Base-by-base conservation (phyloP, 2,113 vertebrate genomes). In the Campylorhamphus procurvoides region DNA sequence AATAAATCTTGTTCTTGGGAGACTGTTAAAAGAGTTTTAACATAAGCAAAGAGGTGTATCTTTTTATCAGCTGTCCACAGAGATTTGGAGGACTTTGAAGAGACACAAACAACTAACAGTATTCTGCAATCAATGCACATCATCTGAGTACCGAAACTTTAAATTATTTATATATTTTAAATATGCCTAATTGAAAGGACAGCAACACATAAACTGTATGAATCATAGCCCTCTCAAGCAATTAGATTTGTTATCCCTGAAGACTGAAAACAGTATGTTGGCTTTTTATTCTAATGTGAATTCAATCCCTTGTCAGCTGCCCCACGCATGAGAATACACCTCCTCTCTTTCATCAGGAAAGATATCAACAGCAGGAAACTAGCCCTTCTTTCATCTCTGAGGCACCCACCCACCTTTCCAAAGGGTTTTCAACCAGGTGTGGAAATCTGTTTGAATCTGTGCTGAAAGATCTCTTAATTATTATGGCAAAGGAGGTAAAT, bases 401-500 rank as follows among this genome's bases (percentile, higher is more conserved):
- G 91, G 92, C 91, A 95, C 90, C 90, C 96, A 94, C 96, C 94
- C 96, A 97, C 92, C 95, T 89, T 95, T 90, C 95, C 96, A 96
- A 96, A 96, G 92, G 88, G 81, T 84, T 90, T 96, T 83, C 79
- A 93, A 64, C 92, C 97, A 97, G 95, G 94, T 97, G 94, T 88
- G 72, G 95, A 95, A 96, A 84, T 69, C 90, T 53, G 83, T 69
- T 95, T 91, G 93, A 97, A 97, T 84, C 89, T 74, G 53, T 56
- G 94, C 87, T 97, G 97, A 98, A 97, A 98, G 96, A 97, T 97
- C 93, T 89, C 87, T 88, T 94, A 85, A 96, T 97, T 96, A 97
- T 84, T 89, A 93, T 20, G 83, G 94, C 96, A 96, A 95, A 94
- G 68, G 90, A 94, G 93, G 86, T 18, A 94, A 90, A 94, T 74